These are phyloP conservation scores for Pedetes capensis DNA, from an alignment of 2,113 vertebrate species.

Conservation along the genomic window DNA sequence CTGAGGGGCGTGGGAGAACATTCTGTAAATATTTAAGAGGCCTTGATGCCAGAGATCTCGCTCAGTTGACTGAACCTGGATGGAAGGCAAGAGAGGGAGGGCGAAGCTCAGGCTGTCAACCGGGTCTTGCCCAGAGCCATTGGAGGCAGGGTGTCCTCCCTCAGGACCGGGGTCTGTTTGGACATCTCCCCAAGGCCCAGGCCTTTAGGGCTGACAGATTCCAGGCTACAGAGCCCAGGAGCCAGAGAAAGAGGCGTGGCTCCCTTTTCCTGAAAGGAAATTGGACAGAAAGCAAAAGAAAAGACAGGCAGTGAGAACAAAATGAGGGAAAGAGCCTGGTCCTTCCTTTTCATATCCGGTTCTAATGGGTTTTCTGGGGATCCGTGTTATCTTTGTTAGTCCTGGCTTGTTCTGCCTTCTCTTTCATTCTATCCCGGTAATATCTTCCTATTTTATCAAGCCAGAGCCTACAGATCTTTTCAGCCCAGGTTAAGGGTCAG, in stretches of 20 bases:
- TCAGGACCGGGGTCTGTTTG: neutral
- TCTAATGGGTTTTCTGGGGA: neutral
- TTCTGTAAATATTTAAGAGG: slow-evolving; percentile 70
- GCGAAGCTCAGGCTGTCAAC: neutral
- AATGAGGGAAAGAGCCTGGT: neutral
- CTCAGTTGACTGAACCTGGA: slow-evolving; percentile 11
- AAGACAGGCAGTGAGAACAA: neutral
- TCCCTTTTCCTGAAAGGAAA: neutral
- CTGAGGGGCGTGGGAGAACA: slow-evolving; percentile 62
- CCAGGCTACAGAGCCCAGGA: neutral
- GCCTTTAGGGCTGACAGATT: neutral
- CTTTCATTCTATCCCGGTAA: neutral
- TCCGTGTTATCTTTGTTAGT: neutral
- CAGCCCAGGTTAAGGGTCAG: neutral
- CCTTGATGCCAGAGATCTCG: slow-evolving; percentile 36
- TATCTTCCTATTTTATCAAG: neutral
- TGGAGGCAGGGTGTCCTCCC: neutral
- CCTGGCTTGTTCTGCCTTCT: neutral
- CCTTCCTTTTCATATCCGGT: neutral
- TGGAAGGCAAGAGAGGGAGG: neutral
- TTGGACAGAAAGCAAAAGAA: neutral
- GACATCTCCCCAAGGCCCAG: neutral
- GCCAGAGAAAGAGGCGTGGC: neutral
- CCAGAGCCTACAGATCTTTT: neutral
- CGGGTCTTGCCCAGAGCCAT: neutral